Percentiles rank a stretch among this genome's conserved stretches.
Conservation (phyloP, 2,113 vertebrate species). For the Bos javanicus region DNA sequence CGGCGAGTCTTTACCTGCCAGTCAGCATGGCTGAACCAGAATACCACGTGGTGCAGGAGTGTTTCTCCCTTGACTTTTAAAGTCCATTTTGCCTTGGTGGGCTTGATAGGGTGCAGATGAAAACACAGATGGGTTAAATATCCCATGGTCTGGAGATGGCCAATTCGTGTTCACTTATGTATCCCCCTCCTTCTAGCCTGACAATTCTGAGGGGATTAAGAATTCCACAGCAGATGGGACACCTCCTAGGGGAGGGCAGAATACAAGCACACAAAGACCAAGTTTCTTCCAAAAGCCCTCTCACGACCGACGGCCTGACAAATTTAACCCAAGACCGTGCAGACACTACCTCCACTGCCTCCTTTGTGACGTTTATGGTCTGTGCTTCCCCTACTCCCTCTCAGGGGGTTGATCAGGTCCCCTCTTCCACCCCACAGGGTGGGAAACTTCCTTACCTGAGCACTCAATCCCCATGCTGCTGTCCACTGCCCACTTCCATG, state of each 20-base stretch:
- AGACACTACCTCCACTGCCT: neutral
- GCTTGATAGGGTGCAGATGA: neutral
- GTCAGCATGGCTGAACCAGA: neutral
- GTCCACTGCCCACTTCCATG: neutral
- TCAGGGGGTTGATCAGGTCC: neutral
- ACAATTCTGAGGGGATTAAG: neutral
- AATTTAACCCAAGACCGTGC: neutral
- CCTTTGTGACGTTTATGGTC: neutral
- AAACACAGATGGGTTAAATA: neutral
- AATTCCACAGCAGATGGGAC: neutral
- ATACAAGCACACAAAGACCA: neutral
- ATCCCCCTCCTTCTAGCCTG: neutral
- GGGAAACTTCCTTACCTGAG: neutral
- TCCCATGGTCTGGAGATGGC: neutral
- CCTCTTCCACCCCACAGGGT: neutral
- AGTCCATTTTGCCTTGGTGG: neutral
- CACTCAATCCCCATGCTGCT: neutral
- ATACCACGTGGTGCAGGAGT: neutral
- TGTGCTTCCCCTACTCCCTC: neutral
- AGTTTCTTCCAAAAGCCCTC: neutral
- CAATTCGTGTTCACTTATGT: neutral
- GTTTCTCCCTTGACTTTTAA: neutral
- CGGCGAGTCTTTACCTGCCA: rapidly evolving
- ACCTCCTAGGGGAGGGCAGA: neutral
- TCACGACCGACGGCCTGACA: rapidly evolving